A percentile compares a stretch with the other conserved stretches of the same genome.
phyloP scores from a whole-genome alignment of 2,113 vertebrate genomes.

The Pedionomus torquatus region DNA sequence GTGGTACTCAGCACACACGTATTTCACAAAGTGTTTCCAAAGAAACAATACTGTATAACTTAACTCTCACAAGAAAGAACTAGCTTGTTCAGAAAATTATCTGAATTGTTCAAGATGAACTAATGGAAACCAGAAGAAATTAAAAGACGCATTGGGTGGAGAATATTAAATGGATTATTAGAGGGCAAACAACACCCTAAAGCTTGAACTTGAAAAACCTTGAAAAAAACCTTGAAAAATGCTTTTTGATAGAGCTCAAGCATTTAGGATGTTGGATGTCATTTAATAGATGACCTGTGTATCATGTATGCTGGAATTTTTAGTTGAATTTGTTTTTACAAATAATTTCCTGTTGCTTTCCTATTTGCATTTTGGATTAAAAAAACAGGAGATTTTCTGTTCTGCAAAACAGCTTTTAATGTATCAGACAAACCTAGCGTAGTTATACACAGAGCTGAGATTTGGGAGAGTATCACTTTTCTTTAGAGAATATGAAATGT shows the following conservation, averaged over 20 bases:
- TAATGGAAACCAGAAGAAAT: conserved; percentile 27
- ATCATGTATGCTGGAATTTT: not conserved
- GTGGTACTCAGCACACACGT: not conserved
- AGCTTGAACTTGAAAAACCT: not conserved
- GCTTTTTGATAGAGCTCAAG: not conserved
- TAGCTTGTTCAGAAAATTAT: not conserved
- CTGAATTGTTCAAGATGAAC: not conserved
- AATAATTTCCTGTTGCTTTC: not conserved
- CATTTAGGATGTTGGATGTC: not conserved
- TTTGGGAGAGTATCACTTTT: not conserved
- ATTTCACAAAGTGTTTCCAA: conserved; percentile 7
- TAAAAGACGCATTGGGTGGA: not conserved
- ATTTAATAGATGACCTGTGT: not conserved
- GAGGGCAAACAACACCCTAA: not conserved
- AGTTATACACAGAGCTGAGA: not conserved
- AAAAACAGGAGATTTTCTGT: not conserved
- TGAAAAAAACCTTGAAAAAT: no score
- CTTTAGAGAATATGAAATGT: not conserved
- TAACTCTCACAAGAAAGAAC: conserved; percentile 12
- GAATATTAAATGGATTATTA: not conserved
- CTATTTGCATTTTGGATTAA: not conserved
- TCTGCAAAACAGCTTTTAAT: not conserved
- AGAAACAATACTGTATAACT: conserved; percentile 28
- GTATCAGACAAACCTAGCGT: not conserved
- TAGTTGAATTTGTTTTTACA: not conserved